A percentile compares a stretch with the other conserved stretches of the same genome.
Conservation (phyloP, 2,888 invertebrate species). For the Adela reaumurella region DNA sequence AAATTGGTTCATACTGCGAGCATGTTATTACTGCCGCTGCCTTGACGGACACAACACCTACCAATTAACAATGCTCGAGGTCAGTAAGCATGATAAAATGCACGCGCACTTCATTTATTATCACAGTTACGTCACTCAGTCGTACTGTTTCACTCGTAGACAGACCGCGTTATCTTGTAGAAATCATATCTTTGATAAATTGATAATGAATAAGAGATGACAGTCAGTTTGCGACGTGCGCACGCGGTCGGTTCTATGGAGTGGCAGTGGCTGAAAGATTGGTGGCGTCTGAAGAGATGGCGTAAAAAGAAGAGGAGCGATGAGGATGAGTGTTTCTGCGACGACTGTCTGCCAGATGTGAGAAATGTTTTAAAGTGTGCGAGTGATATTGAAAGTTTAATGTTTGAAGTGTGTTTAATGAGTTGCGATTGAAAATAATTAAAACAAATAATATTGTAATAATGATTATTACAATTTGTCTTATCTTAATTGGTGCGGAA, state of each 20-base stretch:
- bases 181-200: not conserved
- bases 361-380: too few relatives aligned
- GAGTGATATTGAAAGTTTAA: too few relatives aligned
- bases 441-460: too few relatives aligned
- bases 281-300: constrained; percentile 74
- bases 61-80: not conserved
- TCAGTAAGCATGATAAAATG: not conserved
- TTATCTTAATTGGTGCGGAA: too few relatives aligned
- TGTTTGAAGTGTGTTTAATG: too few relatives aligned
- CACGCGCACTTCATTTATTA: not conserved
- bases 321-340: constrained; percentile 72
- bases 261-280: constrained; percentile 78
- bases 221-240: too few relatives aligned
- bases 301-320: constrained; percentile 54
- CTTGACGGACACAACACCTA: not conserved
- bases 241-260: constrained; percentile 59
- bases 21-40: too few relatives aligned
- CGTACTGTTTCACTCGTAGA: too few relatives aligned
- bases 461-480: too few relatives aligned
- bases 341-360: constrained; percentile 65
- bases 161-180: not conserved
- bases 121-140: too few relatives aligned
- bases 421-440: too few relatives aligned
- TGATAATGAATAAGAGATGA: not conserved
- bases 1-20: too few relatives aligned